phyloP scores from a whole-genome alignment of 2,888 invertebrate genomes.

The Luperina testacea region DNA sequence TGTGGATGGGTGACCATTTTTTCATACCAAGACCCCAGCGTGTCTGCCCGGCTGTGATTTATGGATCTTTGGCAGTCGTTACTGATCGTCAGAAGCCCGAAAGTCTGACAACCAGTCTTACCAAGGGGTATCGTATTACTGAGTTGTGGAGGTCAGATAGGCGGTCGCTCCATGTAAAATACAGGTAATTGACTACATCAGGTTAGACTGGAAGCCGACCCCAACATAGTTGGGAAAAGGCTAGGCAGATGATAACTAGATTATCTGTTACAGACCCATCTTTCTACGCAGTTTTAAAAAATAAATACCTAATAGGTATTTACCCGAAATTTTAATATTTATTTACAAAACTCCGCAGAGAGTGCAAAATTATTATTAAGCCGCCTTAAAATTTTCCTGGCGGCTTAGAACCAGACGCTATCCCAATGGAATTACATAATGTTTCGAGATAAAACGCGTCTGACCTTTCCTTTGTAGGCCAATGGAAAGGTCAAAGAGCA shows the following conservation, averaged over 20 bases:
- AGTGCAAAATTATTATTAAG: constrained; percentile 50
- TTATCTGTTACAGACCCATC: neutral
- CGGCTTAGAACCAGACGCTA: constrained; percentile 36
- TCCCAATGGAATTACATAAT: constrained; percentile 59
- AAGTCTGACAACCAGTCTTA: too few relatives aligned
- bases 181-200: too few relatives aligned
- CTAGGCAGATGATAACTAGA: neutral
- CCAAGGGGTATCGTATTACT: too few relatives aligned
- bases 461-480: constrained; percentile 54
- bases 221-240: too few relatives aligned
- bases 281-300: constrained; percentile 2
- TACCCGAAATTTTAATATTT: constrained; percentile 40
- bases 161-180: too few relatives aligned
- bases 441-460: constrained; percentile 54
- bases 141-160: too few relatives aligned
- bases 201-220: too few relatives aligned
- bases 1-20: too few relatives aligned
- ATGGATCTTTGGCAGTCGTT: too few relatives aligned
- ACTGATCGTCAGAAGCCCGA: too few relatives aligned
- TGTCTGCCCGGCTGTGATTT: too few relatives aligned
- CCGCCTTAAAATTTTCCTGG: constrained; percentile 48
- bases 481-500: constrained; percentile 47
- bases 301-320: constrained; percentile 12
- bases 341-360: constrained; percentile 34
- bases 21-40: too few relatives aligned